Conservation (phyloP, 2,797 vertebrate genomes). For the Australoheros facetus region DNA sequence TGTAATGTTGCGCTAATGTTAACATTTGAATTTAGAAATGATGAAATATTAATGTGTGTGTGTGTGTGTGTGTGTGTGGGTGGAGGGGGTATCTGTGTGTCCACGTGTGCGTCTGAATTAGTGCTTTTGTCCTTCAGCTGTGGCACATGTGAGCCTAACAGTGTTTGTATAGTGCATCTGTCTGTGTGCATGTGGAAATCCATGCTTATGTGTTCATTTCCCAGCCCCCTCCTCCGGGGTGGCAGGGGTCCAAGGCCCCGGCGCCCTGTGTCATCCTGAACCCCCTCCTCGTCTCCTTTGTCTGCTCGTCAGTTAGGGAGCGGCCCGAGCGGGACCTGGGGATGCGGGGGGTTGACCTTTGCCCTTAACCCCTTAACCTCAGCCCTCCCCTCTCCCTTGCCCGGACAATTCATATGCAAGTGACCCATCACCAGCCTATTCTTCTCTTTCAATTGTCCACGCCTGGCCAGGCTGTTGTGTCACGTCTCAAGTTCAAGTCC, state of each 20-base stretch:
- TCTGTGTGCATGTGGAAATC: slow-evolving; percentile 31
- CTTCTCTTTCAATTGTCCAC: slow-evolving; percentile 74
- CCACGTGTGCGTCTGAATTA: slow-evolving; percentile 19
- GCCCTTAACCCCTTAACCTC: slow-evolving; percentile 68
- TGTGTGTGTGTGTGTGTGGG: slow-evolving; percentile 35
- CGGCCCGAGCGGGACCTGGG: slow-evolving; percentile 48
- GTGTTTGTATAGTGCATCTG: slow-evolving; percentile 70
- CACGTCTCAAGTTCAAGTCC: slow-evolving; percentile 86
- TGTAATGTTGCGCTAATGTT: slow-evolving; percentile 30
- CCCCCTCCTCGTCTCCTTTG: slow-evolving; percentile 74
- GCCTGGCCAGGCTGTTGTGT: slow-evolving; percentile 71
- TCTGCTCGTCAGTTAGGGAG: slow-evolving; percentile 75
- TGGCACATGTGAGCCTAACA: slow-evolving; percentile 46
- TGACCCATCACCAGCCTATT: slow-evolving; percentile 69
- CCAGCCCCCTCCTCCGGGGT: slow-evolving; percentile 35
- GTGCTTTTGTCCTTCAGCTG: slow-evolving; percentile 52
- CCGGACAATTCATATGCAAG: slow-evolving; percentile 77
- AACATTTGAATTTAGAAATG: slow-evolving; percentile 49
- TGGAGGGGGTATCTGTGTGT: slow-evolving; percentile 12
- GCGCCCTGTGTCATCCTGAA: slow-evolving; percentile 54
- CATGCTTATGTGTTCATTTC: slow-evolving; percentile 32
- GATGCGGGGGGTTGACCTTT: slow-evolving; percentile 77
- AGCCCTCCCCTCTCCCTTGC: slow-evolving; percentile 43
- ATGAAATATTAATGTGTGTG: slow-evolving; percentile 58
- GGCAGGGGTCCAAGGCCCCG: slow-evolving; percentile 45